These are phyloP conservation scores for Tridacna gigas DNA, from an alignment of 2,888 invertebrate genomes.

Conservation along the genomic window DNA sequence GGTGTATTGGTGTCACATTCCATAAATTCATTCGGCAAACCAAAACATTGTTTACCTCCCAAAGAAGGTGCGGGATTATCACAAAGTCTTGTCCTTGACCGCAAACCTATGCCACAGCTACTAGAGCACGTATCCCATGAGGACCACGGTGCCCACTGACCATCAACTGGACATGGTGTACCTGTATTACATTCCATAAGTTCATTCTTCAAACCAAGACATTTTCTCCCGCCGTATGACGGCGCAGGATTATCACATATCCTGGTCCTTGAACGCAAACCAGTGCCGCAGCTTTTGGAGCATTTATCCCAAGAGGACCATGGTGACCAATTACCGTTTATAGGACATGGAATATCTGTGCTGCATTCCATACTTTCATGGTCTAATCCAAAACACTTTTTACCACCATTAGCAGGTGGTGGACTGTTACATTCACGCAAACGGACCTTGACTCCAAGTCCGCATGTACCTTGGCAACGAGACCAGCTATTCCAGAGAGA, in stretches of 20 bases:
- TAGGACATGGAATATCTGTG: slow-evolving; percentile 43
- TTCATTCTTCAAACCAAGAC: slow-evolving; percentile 46
- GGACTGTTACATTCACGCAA: slow-evolving; percentile 53
- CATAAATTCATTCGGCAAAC: slow-evolving; percentile 38
- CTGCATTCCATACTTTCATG: slow-evolving; percentile 46
- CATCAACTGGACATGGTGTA: slow-evolving; percentile 44
- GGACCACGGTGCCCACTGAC: slow-evolving; percentile 55
- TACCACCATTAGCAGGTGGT: slow-evolving; percentile 54
- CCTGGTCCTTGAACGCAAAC: slow-evolving; percentile 31
- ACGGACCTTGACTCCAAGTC: slow-evolving; percentile 38
- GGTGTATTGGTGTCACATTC: slow-evolving; percentile 47
- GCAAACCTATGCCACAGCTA: slow-evolving; percentile 48
- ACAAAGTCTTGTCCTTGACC: slow-evolving; percentile 31
- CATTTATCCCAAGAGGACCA: slow-evolving; percentile 57
- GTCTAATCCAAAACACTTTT: slow-evolving; percentile 40
- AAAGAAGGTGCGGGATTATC: slow-evolving; percentile 43
- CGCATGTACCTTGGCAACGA: slow-evolving; percentile 52
- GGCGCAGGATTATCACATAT: slow-evolving; percentile 59
- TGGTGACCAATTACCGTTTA: slow-evolving; percentile 55
- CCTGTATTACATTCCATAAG: slow-evolving; percentile 37
- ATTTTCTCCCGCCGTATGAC: slow-evolving; percentile 47
- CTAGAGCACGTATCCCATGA: slow-evolving; percentile 45
- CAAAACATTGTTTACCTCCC: slow-evolving; percentile 50
- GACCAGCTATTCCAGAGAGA: slow-evolving; percentile 48
- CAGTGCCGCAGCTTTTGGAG: slow-evolving; percentile 46